Evolutionary conservation across 1,140 invertebrate species (phyloP).

Genomic region (Philaenus spumarius): DNA sequence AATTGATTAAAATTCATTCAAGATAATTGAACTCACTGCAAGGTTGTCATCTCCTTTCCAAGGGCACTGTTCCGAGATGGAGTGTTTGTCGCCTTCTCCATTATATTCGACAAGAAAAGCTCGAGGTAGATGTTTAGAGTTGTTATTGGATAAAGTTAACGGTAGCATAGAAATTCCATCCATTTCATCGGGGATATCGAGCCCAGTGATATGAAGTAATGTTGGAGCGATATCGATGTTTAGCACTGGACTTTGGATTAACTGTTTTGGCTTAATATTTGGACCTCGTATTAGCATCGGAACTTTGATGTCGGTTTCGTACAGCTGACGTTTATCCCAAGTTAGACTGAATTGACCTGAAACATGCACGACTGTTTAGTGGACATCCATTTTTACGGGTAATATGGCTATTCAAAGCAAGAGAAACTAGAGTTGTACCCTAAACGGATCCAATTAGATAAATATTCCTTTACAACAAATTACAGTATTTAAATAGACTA

Average conservation of each 20-base stretch:
- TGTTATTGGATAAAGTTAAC: conserved; percentile 26
- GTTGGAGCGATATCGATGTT: conserved; percentile 79
- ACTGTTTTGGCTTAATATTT: conserved; percentile 44
- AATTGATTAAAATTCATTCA: too few species aligned
- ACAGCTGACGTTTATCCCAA: conserved; percentile 81
- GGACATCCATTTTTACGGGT: too few species aligned
- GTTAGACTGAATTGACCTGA: conserved; percentile 82
- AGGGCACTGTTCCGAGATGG: conserved; percentile 47
- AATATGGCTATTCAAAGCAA: too few species aligned
- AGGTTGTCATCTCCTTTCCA: conserved; percentile 47
- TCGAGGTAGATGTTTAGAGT: conserved; percentile 30
- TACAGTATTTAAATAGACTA: too few species aligned
- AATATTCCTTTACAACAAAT: too few species aligned
- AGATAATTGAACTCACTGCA: conserved; percentile 51
- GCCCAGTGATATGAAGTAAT: conserved; percentile 59
- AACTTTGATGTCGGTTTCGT: conserved; percentile 80
- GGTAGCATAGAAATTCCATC: conserved; percentile 57
- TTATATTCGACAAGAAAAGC: conserved; percentile 68
- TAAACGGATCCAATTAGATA: too few species aligned
- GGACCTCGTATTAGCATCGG: conserved; percentile 76
- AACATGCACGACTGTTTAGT: too few species aligned
- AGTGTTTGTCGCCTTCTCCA: conserved; percentile 56
- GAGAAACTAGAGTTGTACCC: too few species aligned
- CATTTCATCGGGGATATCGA: conserved; percentile 45
- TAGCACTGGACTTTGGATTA: conserved; percentile 50